A percentile compares a stretch with the other conserved stretches of the same genome.
Conservation (phyloP, 2,888 invertebrate genomes). For the Meloe dianella region DNA sequence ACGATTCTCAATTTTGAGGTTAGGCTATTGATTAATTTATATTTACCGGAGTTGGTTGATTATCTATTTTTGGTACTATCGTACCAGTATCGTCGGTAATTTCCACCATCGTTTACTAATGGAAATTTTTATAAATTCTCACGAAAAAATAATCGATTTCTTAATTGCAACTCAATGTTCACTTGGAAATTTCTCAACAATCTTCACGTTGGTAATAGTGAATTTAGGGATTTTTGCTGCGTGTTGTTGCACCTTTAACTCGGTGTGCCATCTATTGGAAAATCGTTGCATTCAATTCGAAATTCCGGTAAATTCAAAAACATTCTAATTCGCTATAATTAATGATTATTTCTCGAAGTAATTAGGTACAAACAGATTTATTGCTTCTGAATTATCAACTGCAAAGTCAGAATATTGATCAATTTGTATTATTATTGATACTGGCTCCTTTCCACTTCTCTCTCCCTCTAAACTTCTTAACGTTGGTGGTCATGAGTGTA, state of each 20-base stretch:
- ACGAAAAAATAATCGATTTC: constrained; percentile 8
- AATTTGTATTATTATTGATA: too few relatives aligned
- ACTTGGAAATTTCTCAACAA: constrained; percentile 22
- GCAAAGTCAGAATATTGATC: too few relatives aligned
- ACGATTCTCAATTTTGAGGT: constrained; percentile 8
- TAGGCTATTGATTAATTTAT: constrained; percentile 20
- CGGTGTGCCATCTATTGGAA: background rate
- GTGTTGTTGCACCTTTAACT: background rate
- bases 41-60: constrained; percentile 15
- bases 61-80: constrained; percentile 24
- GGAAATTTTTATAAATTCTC: constrained; percentile 14
- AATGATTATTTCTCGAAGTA: too few relatives aligned
- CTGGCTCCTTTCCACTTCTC: too few relatives aligned
- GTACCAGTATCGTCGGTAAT: constrained; percentile 11
- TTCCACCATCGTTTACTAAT: constrained; percentile 22
- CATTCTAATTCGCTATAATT: too few relatives aligned
- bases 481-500: too few relatives aligned
- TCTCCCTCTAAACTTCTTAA: too few relatives aligned
- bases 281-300: background rate
- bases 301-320: background rate
- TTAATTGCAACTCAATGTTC: constrained; percentile 19
- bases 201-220: constrained; percentile 19
- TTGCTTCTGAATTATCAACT: too few relatives aligned
- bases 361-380: too few relatives aligned
- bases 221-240: background rate